phyloP scores from a whole-genome alignment of 2,888 invertebrate genomes.

The Dolomedes plantarius region DNA sequence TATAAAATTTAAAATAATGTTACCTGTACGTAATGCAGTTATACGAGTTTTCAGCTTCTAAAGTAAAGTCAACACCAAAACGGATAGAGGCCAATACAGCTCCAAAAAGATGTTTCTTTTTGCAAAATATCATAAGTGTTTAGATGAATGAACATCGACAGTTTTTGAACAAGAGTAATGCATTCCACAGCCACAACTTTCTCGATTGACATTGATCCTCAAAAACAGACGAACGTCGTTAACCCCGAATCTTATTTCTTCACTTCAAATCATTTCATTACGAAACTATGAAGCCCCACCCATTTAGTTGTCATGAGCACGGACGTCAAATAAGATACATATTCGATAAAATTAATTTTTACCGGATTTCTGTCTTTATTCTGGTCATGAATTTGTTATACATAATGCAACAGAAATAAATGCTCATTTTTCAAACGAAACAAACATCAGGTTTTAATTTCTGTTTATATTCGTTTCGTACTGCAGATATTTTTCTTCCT shows the following conservation, averaged over 20 bases:
- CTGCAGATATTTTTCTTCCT: too few relatives aligned
- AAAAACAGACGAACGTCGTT: slow-evolving; percentile 71
- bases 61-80: background rate
- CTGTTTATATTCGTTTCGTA: too few relatives aligned
- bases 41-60: background rate
- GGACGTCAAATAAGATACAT: too few relatives aligned
- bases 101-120: slow-evolving; percentile 34
- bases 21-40: slow-evolving; percentile 3
- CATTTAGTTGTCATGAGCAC: slow-evolving; percentile 20
- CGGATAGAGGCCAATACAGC: slow-evolving; percentile 2
- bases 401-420: too few relatives aligned
- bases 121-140: slow-evolving; percentile 61
- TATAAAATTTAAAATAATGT: background rate
- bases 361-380: too few relatives aligned
- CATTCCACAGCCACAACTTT: slow-evolving; percentile 64
- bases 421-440: too few relatives aligned
- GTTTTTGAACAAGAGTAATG: slow-evolving; percentile 29
- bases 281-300: slow-evolving; percentile 34
- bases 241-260: slow-evolving; percentile 50
- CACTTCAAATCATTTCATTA: slow-evolving; percentile 41
- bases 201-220: slow-evolving; percentile 69
- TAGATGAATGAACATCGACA: slow-evolving; percentile 33
- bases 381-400: too few relatives aligned
- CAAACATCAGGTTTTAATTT: too few relatives aligned
- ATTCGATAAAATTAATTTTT: too few relatives aligned